These are phyloP conservation scores for Dinocampus coccinellae DNA, from an alignment of 2,888 invertebrate species.

Conservation along the genomic window DNA sequence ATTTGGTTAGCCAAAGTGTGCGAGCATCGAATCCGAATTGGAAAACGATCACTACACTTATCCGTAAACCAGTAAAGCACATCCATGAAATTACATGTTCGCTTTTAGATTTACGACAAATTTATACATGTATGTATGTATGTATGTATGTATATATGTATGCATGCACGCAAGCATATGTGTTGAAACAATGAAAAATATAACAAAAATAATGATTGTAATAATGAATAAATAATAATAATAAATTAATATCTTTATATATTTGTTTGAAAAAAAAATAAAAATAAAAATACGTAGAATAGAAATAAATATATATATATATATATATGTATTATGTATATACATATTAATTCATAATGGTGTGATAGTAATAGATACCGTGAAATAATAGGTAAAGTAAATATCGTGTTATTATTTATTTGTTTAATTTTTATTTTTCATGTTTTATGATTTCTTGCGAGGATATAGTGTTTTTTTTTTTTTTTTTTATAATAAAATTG, in stretches of 20 bases:
- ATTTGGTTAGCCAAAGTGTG: background rate
- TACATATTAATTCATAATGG: background rate
- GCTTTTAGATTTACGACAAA: slow-evolving; percentile 21
- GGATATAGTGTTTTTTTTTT: no score
- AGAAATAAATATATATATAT: slow-evolving; percentile 9
- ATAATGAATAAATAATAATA: background rate
- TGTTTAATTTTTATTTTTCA: no score
- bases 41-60: slow-evolving; percentile 46
- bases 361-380: background rate
- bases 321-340: background rate
- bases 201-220: background rate
- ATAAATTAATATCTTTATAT: slow-evolving; percentile 6
- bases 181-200: no score
- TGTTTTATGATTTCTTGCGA: no score
- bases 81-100: background rate
- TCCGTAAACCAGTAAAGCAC: slow-evolving; percentile 40
- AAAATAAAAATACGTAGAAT: slow-evolving; percentile 4
- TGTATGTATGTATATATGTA: background rate
- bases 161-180: background rate
- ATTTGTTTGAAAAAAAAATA: slow-evolving; percentile 2
- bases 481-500: background rate
- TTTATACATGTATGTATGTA: background rate
- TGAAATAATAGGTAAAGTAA: background rate
- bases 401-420: no score
- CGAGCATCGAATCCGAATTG: slow-evolving; percentile 41